These are phyloP conservation scores for Dromaius novaehollandiae DNA, from an alignment of 2,113 vertebrate genomes.

Conservation along the genomic window DNA sequence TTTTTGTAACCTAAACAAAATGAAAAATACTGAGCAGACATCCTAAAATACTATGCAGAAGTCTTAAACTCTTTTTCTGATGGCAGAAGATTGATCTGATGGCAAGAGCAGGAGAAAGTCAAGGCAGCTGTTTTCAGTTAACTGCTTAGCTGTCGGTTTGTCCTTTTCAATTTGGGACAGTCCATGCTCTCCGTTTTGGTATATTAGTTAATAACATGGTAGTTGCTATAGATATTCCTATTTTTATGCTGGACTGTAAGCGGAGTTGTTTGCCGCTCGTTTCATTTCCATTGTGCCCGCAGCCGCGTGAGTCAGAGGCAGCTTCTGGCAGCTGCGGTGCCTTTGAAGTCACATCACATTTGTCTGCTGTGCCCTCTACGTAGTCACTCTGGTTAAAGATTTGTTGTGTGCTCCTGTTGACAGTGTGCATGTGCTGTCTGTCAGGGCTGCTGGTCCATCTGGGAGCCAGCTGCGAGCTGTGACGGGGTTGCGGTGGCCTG, in stretches of 20 bases:
- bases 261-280: background rate
- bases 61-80: background rate
- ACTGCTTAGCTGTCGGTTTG: background rate
- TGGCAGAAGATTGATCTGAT: background rate
- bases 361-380: fast-evolving
- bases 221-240: background rate
- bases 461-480: background rate
- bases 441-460: background rate
- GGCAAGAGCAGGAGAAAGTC: background rate
- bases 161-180: background rate
- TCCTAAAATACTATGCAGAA: background rate
- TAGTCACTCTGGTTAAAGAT: background rate
- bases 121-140: background rate
- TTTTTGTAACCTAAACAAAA: background rate
- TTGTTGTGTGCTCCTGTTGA: background rate
- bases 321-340: background rate
- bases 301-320: background rate
- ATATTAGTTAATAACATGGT: background rate
- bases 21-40: background rate
- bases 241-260: background rate
- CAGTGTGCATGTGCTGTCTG: fast-evolving
- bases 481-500: background rate
- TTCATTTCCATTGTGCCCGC: background rate
- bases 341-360: background rate
- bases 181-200: background rate